Evolutionary conservation across 1,140 invertebrate genomes (phyloP).

Genomic region (Eulimnadia texana): DNA sequence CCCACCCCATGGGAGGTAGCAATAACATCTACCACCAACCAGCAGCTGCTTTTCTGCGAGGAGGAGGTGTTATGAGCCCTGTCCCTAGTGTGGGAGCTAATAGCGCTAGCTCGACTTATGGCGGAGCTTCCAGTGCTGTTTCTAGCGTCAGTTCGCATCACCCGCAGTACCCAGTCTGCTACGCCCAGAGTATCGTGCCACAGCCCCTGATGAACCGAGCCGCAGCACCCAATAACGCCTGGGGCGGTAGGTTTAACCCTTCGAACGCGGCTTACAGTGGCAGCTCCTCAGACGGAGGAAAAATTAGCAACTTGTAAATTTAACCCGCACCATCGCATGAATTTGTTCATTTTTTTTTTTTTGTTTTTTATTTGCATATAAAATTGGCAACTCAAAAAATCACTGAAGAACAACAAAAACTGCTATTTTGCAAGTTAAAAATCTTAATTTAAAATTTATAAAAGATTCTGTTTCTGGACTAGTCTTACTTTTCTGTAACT

Average conservation of each 20-base stretch:
- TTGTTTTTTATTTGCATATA: too few relatives aligned
- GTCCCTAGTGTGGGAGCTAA: conserved; percentile 15
- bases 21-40: conserved; percentile 2
- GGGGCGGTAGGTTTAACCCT: conserved; percentile 3
- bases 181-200: conserved; percentile 16
- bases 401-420: too few relatives aligned
- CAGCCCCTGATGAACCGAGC: background rate
- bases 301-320: conserved; percentile 10
- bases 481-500: too few relatives aligned
- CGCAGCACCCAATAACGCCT: background rate
- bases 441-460: too few relatives aligned
- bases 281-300: conserved; percentile 4
- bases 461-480: too few relatives aligned
- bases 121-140: conserved; percentile 6
- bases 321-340: too few relatives aligned
- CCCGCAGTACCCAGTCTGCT: conserved; percentile 14
- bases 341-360: too few relatives aligned
- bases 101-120: conserved; percentile 15
- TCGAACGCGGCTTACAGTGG: conserved; percentile 5
- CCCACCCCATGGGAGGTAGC: conserved; percentile 2
- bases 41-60: background rate
- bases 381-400: too few relatives aligned
- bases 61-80: conserved; percentile 16
- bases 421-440: too few relatives aligned
- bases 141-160: conserved; percentile 13